Evolutionary conservation across 2,113 vertebrate genomes (phyloP).

Genomic region (Psammodynastes pulverulentus): DNA sequence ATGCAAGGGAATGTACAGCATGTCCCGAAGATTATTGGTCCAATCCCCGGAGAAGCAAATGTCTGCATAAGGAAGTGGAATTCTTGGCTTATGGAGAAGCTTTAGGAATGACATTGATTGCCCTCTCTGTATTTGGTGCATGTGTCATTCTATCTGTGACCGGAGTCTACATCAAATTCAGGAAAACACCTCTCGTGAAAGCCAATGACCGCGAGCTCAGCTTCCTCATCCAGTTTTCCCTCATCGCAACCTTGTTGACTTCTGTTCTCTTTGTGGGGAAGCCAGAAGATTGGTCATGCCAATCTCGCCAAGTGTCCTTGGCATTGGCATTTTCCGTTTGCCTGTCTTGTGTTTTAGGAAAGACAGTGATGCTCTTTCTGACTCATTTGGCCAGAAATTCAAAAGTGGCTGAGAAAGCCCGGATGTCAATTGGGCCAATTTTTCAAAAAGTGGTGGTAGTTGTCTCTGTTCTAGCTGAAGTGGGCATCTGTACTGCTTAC

Average conservation of each 20-base stretch:
- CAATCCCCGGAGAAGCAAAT: constrained; percentile 71
- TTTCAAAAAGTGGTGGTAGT: constrained; percentile 73
- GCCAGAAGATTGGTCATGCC: constrained; percentile 77
- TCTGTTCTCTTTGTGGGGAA: constrained; percentile 79
- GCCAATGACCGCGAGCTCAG: constrained; percentile 73
- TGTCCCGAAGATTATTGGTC: constrained; percentile 80
- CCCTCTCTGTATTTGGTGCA: constrained; percentile 76
- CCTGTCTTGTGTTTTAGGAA: constrained; percentile 80
- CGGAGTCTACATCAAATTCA: constrained; percentile 68
- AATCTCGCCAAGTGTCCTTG: constrained; percentile 77
- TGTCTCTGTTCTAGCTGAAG: constrained; percentile 62
- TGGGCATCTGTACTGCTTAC: constrained; percentile 71
- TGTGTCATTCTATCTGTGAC: constrained; percentile 68
- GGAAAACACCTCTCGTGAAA: constrained; percentile 74
- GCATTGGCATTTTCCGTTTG: constrained; percentile 78
- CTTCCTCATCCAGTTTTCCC: constrained; percentile 75
- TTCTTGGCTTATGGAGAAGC: constrained; percentile 80
- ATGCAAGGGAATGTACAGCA: constrained; percentile 77
- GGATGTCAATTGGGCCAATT: constrained; percentile 58
- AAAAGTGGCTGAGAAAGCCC: constrained; percentile 67
- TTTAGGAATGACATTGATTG: constrained; percentile 79
- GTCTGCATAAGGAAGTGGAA: constrained; percentile 79
- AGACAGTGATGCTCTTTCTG: constrained; percentile 76
- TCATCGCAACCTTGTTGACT: constrained; percentile 76
- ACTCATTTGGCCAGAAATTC: constrained; percentile 73